These are phyloP conservation scores for Trachelus tabidus DNA, from an alignment of 2,888 invertebrate genomes.

Conservation along the genomic window DNA sequence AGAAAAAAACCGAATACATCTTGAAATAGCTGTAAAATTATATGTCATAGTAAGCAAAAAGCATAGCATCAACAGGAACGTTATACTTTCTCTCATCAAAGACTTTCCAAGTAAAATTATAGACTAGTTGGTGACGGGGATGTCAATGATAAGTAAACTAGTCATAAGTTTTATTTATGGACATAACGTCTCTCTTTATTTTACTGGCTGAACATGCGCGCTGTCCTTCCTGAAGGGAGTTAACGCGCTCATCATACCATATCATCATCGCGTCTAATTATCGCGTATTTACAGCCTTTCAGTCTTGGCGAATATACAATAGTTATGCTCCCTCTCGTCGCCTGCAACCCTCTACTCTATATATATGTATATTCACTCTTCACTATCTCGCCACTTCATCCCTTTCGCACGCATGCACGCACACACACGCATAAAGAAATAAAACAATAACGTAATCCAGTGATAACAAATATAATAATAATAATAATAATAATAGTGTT, in stretches of 20 bases:
- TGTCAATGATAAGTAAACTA: neutral
- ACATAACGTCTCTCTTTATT: neutral
- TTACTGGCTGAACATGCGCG: neutral
- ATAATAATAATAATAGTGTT: constrained; percentile 43
- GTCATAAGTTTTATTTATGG: neutral
- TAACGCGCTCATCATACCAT: neutral
- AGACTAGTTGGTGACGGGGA: neutral
- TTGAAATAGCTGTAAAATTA: neutral
- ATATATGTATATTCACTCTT: neutral
- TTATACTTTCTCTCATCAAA: neutral
- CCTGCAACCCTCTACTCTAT: neutral
- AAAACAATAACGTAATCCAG: neutral
- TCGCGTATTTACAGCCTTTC: constrained; percentile 58
- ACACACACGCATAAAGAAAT: neutral
- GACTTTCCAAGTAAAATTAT: neutral
- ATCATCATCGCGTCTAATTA: neutral
- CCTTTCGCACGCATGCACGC: neutral
- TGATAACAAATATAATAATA: constrained; percentile 32
- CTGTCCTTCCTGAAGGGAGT: neutral
- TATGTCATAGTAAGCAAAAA: neutral
- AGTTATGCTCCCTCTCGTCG: constrained; percentile 34
- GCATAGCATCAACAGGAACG: neutral
- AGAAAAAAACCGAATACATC: neutral
- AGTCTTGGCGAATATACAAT: constrained; percentile 65
- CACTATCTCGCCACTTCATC: neutral